Base-by-base conservation (phyloP, 1,140 invertebrate species). In the Metopolophium dirhodum region DNA sequence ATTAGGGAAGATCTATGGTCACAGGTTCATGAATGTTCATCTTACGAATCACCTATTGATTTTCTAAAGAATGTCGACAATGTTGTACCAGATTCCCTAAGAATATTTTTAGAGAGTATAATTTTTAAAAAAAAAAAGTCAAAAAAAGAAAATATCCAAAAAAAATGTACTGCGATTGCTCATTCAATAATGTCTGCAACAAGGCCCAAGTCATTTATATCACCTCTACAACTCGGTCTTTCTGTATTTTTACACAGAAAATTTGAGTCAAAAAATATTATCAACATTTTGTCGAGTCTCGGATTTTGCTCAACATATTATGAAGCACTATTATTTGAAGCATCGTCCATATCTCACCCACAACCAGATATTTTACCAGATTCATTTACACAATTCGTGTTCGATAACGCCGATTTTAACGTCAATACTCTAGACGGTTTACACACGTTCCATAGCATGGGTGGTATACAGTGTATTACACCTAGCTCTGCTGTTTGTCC, bases 371-470 rank as follows among this genome's bases (percentile, higher is more conserved):
- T 94, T 82, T 77, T 89, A 93, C 45, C 85, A 26, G 45, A 94
- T 61, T 93, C 94, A 91, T 94, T 94, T 90, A 94, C 90, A 85
- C 94, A 94, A 94, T 95, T 95, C 26, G 57, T 61, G 90, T 95
- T 94, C 61, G 94, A 95, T 86, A 95, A 95, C 89, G 94, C 94
- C 37, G 94, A 95, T 94, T 94, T 94, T 93, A 95, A 95, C 93
- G 91, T 92, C 1, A 89, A 94, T 47, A 95, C 94, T 86, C 30
- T 95, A 47, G 94, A 94, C 93, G 94, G 94, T 26, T 61, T 93
- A 37, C 94, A 94, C 68, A 95, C 94, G 57, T 94, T 95, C 90
- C 95, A 95, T 94, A 87, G 61, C 22, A 95, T n/a, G n/a, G n/a
- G n/a, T n/a, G n/a, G n/a, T n/a, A n/a, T n/a, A n/a, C n/a, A n/a